Evolutionary conservation across 2,797 vertebrate genomes (phyloP).

Genomic region (Vespertilio murinus): DNA sequence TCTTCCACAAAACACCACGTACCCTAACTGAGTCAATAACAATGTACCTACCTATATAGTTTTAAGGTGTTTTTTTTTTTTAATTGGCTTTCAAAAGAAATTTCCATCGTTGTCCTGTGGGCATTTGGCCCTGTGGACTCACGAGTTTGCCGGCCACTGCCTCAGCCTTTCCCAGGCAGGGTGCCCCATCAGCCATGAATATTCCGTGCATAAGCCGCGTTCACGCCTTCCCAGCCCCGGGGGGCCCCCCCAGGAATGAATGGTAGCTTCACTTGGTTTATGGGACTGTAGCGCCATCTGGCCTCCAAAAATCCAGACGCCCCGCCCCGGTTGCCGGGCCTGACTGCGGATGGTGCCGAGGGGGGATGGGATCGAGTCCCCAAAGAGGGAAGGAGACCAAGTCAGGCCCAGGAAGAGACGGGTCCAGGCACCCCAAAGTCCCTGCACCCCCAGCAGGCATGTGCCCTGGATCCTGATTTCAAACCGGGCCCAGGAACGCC

Average conservation of each 20-base stretch:
- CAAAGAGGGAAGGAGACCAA: neutral
- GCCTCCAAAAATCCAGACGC: neutral
- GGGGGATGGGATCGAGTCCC: no score
- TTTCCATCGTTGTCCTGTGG: no score
- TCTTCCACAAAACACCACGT: no score
- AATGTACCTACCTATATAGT: no score
- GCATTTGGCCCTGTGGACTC: no score
- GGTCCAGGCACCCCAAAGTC: neutral
- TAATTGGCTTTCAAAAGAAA: no score
- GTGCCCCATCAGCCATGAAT: neutral
- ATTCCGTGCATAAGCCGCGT: neutral
- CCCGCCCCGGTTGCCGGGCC: no score
- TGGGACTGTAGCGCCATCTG: neutral
- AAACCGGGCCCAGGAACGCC: neutral
- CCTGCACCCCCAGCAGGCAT: neutral
- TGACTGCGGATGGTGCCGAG: no score
- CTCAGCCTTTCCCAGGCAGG: neutral
- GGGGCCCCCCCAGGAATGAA: neutral
- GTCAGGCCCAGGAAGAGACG: neutral
- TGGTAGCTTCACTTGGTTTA: neutral
- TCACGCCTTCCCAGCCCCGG: neutral
- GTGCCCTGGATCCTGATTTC: neutral
- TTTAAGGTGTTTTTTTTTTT: no score
- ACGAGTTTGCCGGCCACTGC: no score
- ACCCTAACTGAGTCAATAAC: no score